Evolutionary conservation across 2,113 vertebrate genomes (phyloP).

Genomic region (Phyllostomus discolor): DNA sequence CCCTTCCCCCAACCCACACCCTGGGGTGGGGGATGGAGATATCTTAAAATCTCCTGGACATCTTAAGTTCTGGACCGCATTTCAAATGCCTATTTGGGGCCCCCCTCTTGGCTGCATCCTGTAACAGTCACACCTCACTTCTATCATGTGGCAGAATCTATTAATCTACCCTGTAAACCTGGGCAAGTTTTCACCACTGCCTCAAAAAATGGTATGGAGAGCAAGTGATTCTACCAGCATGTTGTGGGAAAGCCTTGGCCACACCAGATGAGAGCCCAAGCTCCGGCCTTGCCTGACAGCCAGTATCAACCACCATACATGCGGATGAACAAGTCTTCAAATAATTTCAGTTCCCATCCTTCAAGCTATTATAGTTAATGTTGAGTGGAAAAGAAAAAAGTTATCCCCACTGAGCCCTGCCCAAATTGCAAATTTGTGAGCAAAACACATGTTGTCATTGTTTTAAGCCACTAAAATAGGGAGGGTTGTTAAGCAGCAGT

Average conservation of each 20-base stretch:
- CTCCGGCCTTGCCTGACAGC: not conserved
- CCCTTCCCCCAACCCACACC: too few species aligned
- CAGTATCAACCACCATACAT: not conserved
- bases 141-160: not conserved
- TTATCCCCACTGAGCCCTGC: not conserved
- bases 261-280: not conserved
- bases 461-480: not conserved
- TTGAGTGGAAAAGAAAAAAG: not conserved
- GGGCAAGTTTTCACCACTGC: not conserved
- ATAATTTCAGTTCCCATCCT: not conserved
- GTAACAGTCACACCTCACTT: not conserved
- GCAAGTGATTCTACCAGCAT: not conserved
- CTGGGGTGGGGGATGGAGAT: too few species aligned
- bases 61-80: too few species aligned
- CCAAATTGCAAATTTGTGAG: not conserved
- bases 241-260: not conserved
- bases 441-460: not conserved
- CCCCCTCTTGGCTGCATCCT: too few species aligned
- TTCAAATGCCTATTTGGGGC: too few species aligned
- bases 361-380: not conserved
- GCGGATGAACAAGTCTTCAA: not conserved
- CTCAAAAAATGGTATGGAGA: not conserved
- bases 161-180: not conserved
- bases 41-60: too few species aligned
- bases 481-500: not conserved